Base-by-base conservation (phyloP, 2,888 invertebrate species). In the Thymelicus acteon region DNA sequence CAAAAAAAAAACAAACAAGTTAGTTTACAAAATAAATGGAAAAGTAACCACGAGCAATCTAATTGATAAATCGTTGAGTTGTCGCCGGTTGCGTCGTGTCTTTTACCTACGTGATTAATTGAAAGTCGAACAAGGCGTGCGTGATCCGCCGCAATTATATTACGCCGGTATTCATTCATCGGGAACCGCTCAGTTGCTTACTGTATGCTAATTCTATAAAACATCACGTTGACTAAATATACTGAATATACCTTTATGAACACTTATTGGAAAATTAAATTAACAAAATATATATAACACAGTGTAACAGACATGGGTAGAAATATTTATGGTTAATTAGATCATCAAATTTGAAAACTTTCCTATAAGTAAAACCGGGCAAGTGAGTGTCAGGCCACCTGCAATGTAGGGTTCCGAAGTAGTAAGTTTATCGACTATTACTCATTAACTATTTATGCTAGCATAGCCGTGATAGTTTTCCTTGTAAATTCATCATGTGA, bases 61-160 rank as follows among this genome's bases (percentile, higher is more conserved):
- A 61, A 66, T 58, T 58, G 69, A 63, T 58, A 39, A 57, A 39
- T 63, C 49, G 67, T 67, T 58, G 39, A 63, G 69, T 63, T 68
- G 67, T 72, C 48, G 71, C 72, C 72, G 60, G 69, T 74, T 68
- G 71, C 67, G 71, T 67, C 31, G 54, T 60, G 52, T 60, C 44
- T 52, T 31, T 58, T 58, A 57, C 15, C 31, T 31, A 31, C 52
- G 67, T 78, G 74, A 76, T 76, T 77, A 76, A 78, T 79, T 73
- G 75, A 74, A 74, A 72, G 64, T 64, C 15, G 71, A 71, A 74
- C 67, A 54, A 72, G 72, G 64, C 54, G 58, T 75, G 74, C 76
- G 76, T 78, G 76, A 77, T 74, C 66, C 72, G 66, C 70, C 72
- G 47, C 73, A 75, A 74, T 74, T 71, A 73, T 69, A 57, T 63